Conservation (phyloP, 2,888 invertebrate species). For the Plagiodera versicolora region DNA sequence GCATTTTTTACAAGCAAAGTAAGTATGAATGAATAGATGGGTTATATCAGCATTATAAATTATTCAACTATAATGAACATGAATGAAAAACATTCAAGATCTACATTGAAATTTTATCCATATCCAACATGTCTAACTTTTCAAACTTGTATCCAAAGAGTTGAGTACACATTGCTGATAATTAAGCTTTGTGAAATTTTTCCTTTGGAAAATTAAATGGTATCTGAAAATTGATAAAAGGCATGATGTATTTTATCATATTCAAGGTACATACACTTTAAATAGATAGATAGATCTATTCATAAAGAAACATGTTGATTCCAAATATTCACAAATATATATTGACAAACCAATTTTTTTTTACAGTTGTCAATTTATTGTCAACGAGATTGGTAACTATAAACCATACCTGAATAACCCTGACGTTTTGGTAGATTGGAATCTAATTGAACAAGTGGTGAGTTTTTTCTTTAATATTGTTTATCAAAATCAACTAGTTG, state of each 20-base stretch:
- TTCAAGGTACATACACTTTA: conserved; percentile 5
- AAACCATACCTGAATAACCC: conserved; percentile 77
- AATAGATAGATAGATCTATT: too few species aligned
- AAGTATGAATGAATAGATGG: too few species aligned
- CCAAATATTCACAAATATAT: too few species aligned
- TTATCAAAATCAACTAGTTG: background rate
- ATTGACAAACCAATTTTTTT: too few species aligned
- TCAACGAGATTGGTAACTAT: conserved; percentile 80
- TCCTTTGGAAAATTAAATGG: conserved; percentile 32
- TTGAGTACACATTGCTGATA: conserved; percentile 34
- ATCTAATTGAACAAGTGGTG: conserved; percentile 90
- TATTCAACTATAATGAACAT: too few species aligned
- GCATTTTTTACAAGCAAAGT: conserved; percentile 93
- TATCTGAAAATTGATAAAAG: conserved; percentile 9
- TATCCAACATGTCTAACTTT: too few species aligned
- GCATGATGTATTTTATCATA: background rate
- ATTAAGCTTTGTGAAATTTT: conserved; percentile 33
- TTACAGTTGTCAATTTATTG: conserved; percentile 97
- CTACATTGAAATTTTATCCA: too few species aligned
- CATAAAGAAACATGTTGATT: too few species aligned
- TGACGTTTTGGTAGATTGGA: conserved; percentile 90
- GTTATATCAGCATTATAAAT: too few species aligned
- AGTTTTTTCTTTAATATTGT: conserved; percentile 49
- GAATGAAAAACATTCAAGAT: too few species aligned
- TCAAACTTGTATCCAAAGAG: too few species aligned